Base-by-base conservation (phyloP, 1,140 invertebrate genomes). In the Dreissena rostriformis region DNA sequence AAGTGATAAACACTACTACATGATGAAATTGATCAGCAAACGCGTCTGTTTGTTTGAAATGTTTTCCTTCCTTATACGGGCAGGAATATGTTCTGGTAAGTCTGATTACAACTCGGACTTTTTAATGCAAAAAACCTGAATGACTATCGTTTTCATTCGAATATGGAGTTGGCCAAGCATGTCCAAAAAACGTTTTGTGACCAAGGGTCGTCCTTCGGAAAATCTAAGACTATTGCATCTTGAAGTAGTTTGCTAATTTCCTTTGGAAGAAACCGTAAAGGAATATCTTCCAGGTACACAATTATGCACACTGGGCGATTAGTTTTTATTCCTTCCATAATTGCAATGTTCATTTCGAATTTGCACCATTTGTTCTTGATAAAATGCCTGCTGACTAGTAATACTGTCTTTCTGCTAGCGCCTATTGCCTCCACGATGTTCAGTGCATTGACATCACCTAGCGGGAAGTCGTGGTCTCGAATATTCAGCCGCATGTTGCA, bases 291-390 rank as follows among this genome's bases (percentile, higher is more conserved):
- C 24, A 85, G 68, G 63, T 88, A 71, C 14, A 89, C 81, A 55
- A 90, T 82, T 22, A 89, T 52, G 24, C 88, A 15, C 57, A 87
- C 82, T 17, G 75, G 57, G 49, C 88, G 80, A 22, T 84, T 85
- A 49, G 82, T 85, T 53, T 86, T 63, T 15, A 86, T 39, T 24
- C 76, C 63, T 51, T 90, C 88, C 82, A 88, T 86, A 17, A 73
- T 73, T 11, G 89, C 87, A 82, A 89, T 91, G 82, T 95, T 94
- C n/a, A 95, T 94, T 90, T 96, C 95, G 94, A 95, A 96, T 51
- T 94, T 87, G 88, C 95, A 96, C 95, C 95, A 96, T 49, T 95
- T 94, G 22, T 95, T 96, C 82, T 94, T 94, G 0, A 94, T 94
- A 88, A 96, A 96, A 68, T 94, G 93, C 87, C 95, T 94, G 83